A percentile compares a stretch with the other conserved stretches of the same genome.
Conservation (phyloP, 2,113 vertebrate species). For the Ceyx melanurus region DNA sequence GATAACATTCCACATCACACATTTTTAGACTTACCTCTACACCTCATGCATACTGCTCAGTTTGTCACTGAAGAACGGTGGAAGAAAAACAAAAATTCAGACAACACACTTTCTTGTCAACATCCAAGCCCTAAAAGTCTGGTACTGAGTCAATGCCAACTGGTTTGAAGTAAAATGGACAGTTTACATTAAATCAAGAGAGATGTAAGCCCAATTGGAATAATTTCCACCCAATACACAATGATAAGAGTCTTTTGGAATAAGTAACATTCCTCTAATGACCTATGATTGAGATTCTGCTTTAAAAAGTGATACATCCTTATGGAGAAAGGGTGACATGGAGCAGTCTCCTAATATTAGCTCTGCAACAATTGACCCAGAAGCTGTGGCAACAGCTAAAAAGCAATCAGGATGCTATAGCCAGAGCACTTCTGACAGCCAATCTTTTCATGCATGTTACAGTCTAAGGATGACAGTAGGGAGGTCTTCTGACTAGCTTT, state of each 20-base stretch:
- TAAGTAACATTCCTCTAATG: background rate
- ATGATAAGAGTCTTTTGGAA: background rate
- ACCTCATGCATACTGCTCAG: background rate
- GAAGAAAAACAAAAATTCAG: background rate
- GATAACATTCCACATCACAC: background rate
- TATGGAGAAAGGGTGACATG: background rate
- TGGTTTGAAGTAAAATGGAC: background rate
- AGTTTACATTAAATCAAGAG: background rate
- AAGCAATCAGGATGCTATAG: background rate
- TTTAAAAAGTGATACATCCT: background rate
- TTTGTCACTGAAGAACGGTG: background rate
- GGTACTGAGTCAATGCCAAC: background rate
- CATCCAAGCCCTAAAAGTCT: background rate
- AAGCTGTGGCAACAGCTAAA: background rate
- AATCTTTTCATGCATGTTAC: background rate
- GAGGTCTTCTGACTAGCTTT: background rate
- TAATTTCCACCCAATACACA: background rate
- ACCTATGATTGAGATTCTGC: background rate
- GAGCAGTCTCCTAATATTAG: background rate
- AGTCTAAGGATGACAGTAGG: background rate
- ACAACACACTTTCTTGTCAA: background rate
- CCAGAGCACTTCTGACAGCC: background rate
- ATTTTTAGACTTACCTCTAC: background rate
- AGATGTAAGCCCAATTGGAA: background rate
- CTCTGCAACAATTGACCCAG: background rate